Conservation (phyloP, 2,113 vertebrate species). For the Tupaia chinensis region DNA sequence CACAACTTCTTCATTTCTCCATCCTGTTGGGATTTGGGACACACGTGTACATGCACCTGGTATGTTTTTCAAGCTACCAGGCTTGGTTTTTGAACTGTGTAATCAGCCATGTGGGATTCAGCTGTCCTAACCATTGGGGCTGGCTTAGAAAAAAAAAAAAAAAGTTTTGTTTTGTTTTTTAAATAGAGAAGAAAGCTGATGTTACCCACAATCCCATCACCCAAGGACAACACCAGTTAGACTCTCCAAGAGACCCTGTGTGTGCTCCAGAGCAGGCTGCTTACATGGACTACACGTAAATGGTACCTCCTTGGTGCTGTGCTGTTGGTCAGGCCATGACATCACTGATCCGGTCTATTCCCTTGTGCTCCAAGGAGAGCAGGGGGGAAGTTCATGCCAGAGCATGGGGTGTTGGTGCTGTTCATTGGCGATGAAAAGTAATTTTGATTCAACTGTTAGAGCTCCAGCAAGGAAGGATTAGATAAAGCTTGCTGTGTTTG, state of each 20-base stretch:
- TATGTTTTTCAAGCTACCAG: no score
- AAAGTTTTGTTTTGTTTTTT: no score
- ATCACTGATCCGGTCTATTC: rapidly evolving
- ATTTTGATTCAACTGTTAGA: background rate
- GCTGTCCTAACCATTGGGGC: no score
- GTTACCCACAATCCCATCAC: background rate
- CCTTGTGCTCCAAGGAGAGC: background rate
- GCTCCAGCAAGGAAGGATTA: background rate
- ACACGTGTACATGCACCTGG: no score
- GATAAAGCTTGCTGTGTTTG: background rate
- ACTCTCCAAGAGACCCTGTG: background rate
- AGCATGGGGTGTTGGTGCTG: rapidly evolving
- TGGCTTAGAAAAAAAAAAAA: no score
- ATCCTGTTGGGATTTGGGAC: no score
- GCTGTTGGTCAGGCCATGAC: rapidly evolving
- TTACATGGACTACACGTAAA: rapidly evolving
- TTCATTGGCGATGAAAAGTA: background rate
- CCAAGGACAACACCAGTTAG: background rate
- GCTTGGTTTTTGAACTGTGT: no score
- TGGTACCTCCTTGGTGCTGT: rapidly evolving
- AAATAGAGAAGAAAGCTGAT: background rate
- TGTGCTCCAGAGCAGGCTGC: background rate
- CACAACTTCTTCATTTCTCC: no score
- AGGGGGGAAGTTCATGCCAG: background rate
- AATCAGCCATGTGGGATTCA: no score